Conservation (phyloP, 2,113 vertebrate species). For the Emydura subglobosa region DNA sequence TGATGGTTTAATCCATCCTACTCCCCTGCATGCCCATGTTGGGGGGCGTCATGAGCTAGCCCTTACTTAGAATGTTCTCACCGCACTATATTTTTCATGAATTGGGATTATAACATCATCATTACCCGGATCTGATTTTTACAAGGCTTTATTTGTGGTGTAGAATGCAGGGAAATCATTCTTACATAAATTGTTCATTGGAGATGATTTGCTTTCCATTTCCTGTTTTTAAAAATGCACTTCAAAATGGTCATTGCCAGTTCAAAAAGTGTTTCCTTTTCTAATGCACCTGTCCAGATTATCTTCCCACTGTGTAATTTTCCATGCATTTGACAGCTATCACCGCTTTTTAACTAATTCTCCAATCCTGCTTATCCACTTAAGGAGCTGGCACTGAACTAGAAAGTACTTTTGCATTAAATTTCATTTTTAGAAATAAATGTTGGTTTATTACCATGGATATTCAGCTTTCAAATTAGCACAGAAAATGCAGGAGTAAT, state of each 20-base stretch:
- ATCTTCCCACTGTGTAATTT: background rate
- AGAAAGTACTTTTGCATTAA: background rate
- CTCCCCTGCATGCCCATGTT: background rate
- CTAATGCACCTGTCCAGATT: background rate
- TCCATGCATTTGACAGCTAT: background rate
- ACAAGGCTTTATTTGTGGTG: background rate
- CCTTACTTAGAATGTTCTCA: background rate
- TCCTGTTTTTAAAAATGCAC: background rate
- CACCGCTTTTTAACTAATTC: background rate
- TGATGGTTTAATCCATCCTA: background rate
- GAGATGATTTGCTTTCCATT: background rate
- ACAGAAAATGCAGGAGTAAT: background rate
- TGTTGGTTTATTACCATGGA: background rate
- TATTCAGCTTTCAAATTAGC: background rate
- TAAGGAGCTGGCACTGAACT: background rate
- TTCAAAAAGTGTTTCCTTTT: background rate
- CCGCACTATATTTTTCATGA: background rate
- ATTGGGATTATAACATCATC: background rate
- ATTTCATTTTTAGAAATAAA: background rate
- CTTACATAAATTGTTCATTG: background rate
- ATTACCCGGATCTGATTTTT: background rate
- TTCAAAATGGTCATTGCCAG: conserved; percentile 10
- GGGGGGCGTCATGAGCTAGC: background rate
- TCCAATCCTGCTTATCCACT: background rate
- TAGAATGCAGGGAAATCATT: background rate